Conservation (phyloP, 1,140 invertebrate species). For the roundworm (Caenorhabditis elegans) region DNA sequence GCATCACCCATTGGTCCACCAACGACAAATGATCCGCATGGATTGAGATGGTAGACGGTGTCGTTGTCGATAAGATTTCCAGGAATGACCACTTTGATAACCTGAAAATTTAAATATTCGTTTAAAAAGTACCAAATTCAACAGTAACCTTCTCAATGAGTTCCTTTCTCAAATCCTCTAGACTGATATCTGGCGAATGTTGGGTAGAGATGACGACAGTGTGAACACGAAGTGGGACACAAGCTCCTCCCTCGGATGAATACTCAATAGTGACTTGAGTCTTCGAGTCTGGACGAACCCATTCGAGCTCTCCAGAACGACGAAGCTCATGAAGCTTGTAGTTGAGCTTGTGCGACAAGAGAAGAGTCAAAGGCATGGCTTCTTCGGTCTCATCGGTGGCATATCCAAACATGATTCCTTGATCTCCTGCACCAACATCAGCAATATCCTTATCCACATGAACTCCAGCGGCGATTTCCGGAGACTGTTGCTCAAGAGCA, state of each 20-base stretch:
- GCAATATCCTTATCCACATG: constrained; percentile 88
- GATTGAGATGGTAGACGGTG: constrained; percentile 93
- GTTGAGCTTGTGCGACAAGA: constrained; percentile 89
- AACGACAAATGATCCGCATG: constrained; percentile 90
- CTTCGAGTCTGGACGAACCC: constrained; percentile 95
- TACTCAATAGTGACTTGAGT: constrained; percentile 77
- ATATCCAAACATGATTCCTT: constrained; percentile 72
- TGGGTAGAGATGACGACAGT: constrained; percentile 95
- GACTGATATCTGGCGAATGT: constrained; percentile 85
- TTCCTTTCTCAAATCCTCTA: constrained; percentile 82
- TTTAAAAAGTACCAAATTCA: background rate
- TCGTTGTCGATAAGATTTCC: constrained; percentile 83
- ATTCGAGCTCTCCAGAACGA: constrained; percentile 84
- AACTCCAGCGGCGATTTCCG: constrained; percentile 93
- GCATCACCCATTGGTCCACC: constrained; percentile 76
- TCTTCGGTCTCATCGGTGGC: constrained; percentile 88
- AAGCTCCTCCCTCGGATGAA: too few relatives aligned
- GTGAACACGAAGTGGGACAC: constrained; percentile 88
- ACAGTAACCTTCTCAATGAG: constrained; percentile 74
- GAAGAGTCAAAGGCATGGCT: too few relatives aligned
- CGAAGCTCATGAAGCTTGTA: constrained; percentile 86
- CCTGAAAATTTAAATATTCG: background rate
- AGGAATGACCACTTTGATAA: constrained; percentile 78
- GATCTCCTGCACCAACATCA: constrained; percentile 97
- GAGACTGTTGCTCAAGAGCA: constrained; percentile 95